Conservation (phyloP, 2,113 vertebrate genomes). For the Chamaetylas fuelleborni region DNA sequence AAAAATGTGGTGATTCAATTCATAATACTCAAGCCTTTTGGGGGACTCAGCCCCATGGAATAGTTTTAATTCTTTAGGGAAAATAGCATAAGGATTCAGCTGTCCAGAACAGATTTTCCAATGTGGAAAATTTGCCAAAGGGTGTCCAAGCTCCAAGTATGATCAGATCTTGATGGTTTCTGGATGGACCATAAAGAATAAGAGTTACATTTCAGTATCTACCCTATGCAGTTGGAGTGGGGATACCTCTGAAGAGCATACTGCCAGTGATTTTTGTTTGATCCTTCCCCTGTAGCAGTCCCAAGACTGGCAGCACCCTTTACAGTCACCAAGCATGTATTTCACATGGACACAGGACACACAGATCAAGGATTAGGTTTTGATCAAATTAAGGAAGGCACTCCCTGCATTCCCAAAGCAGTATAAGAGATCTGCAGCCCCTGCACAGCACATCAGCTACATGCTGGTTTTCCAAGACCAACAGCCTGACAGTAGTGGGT, state of each 20-base stretch:
- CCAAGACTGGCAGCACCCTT: not conserved
- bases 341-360: not conserved
- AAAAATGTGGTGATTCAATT: not conserved
- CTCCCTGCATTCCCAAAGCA: not conserved
- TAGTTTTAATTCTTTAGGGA: not conserved
- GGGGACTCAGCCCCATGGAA: not conserved
- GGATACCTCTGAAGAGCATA: not conserved
- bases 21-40: not conserved
- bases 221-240: not conserved
- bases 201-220: not conserved
- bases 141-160: not conserved
- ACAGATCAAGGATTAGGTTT: not conserved
- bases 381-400: not conserved
- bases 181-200: not conserved
- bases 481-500: not conserved
- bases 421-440: not conserved
- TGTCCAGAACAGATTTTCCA: not conserved
- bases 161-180: not conserved
- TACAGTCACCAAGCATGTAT: not conserved
- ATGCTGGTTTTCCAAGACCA: not conserved
- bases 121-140: not conserved
- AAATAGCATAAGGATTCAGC: not conserved
- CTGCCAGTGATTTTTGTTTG: not conserved
- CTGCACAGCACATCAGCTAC: not conserved
- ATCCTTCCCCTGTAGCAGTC: not conserved